Percentiles rank a stretch among this genome's conserved stretches.
Evolutionary conservation across 2,888 invertebrate species (phyloP).

Genomic region (Thecocarcelia acutangulata): DNA sequence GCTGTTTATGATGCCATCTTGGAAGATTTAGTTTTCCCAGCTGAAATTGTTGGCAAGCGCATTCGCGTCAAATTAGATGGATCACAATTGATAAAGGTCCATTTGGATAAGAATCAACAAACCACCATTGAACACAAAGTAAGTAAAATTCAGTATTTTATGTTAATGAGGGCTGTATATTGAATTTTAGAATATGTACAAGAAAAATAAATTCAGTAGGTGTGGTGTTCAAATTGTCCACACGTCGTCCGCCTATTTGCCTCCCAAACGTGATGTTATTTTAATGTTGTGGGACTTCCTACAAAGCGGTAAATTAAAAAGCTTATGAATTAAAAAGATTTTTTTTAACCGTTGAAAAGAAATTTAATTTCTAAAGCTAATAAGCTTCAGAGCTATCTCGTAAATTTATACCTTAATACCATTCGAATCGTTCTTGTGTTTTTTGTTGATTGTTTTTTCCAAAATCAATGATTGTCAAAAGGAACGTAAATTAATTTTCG

Average conservation of each 20-base stretch:
- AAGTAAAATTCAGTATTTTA: slow-evolving; percentile 70
- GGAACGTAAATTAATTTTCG: slow-evolving; percentile 76
- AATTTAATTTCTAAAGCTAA: slow-evolving; percentile 32
- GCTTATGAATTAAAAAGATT: slow-evolving; percentile 51
- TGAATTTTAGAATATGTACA: no score
- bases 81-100: slow-evolving; percentile 97
- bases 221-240: no score
- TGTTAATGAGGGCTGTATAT: no score
- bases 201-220: no score
- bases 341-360: neutral
- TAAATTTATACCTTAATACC: neutral
- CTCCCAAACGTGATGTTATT: slow-evolving; percentile 73
- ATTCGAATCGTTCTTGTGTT: slow-evolving; percentile 78
- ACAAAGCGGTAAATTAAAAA: slow-evolving; percentile 75
- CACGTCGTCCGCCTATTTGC: slow-evolving; percentile 77
- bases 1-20: slow-evolving; percentile 98
- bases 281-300: slow-evolving; percentile 77
- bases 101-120: slow-evolving; percentile 98
- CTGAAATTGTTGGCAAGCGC: slow-evolving; percentile 99
- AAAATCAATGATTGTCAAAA: slow-evolving; percentile 78
- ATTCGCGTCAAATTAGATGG: slow-evolving; percentile 98
- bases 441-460: slow-evolving; percentile 73
- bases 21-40: slow-evolving; percentile 98
- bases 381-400: neutral
- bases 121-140: slow-evolving; percentile 99